Evolutionary conservation across 2,888 invertebrate genomes (phyloP).

Genomic region (Eretmocerus hayati): DNA sequence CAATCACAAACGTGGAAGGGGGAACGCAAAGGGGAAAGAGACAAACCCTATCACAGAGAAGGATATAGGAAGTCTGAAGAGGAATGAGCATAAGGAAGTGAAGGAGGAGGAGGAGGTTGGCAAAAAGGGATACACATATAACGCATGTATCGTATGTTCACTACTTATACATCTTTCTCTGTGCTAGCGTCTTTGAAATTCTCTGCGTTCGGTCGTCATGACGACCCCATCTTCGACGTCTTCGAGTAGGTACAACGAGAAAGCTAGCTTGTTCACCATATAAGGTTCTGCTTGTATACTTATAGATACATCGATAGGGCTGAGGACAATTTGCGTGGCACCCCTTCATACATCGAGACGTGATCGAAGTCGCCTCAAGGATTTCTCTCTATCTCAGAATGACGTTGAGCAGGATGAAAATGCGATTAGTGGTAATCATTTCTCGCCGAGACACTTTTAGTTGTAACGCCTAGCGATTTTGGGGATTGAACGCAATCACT

Average conservation of each 20-base stretch:
- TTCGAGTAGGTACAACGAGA: neutral
- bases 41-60: no score
- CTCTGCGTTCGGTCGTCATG: constrained; percentile 38
- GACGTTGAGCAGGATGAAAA: constrained; percentile 11
- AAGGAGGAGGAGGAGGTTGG: constrained; percentile 15
- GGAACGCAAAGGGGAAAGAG: no score
- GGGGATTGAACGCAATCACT: constrained; percentile 15
- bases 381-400: no score
- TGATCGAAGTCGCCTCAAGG: constrained; percentile 11
- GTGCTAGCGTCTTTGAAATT: constrained; percentile 38
- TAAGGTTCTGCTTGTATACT: no score
- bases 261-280: no score
- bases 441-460: no score
- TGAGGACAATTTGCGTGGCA: neutral
- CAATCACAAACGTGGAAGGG: constrained; percentile 33
- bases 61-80: no score
- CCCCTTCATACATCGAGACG: no score
- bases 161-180: constrained; percentile 7
- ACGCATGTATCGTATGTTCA: constrained; percentile 5
- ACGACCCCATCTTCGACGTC: constrained; percentile 33
- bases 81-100: neutral
- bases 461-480: no score
- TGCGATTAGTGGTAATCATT: constrained; percentile 17
- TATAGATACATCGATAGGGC: no score
- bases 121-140: constrained; percentile 3